Evolutionary conservation across 2,797 vertebrate species (phyloP), one percentile per base, ranked within the genome.

Genomic region (Harpagifer antarcticus): DNA sequence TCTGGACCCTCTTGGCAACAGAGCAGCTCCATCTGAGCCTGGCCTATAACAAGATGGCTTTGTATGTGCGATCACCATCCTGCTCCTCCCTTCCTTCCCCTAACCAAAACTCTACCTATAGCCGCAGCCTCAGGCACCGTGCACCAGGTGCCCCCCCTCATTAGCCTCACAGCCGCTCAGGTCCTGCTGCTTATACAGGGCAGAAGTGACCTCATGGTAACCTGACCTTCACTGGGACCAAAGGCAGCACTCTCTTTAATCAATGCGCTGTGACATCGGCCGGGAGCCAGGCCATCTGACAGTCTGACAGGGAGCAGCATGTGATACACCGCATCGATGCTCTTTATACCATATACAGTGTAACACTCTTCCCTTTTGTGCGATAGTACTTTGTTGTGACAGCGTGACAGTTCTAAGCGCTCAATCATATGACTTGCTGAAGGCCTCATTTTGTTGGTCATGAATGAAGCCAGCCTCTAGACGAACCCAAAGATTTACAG

Each of bases 1-100:
- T 85, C 70, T 61, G 86, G 86, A 91, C 88, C 81, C 72, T 23
- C 14, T 91, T 94, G 93, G 94, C 94, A 93, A 85, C 82, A 85
- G 87, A 92, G 87, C 85, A 68, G 45, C 77, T 92, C 92, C 92
- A 94, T 94, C 89, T 92, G 91, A 92, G 88, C 72, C 71, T 62
- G 58, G 82, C 61, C 80, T 92, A 17, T 81, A 94, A 95, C 94
- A 95, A 95, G 91, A 92, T 93, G 93, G 91, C 95, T 95, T 95
- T 95, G 94, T 95, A 79, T 86, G 76, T 79, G 86, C 49, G 72
- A 78, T 86, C 76, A 44, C 86, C 86, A 81, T 81, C 70, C 84
- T 81, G 81, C 91, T 83, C 91, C 91, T 89, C 84, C 86, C 85
- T 89, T 90, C 87, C 87, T 87, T 83, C 76, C 77, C 81, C 67